Conservation (phyloP, 2,113 vertebrate genomes). For the Panthera tigris region DNA sequence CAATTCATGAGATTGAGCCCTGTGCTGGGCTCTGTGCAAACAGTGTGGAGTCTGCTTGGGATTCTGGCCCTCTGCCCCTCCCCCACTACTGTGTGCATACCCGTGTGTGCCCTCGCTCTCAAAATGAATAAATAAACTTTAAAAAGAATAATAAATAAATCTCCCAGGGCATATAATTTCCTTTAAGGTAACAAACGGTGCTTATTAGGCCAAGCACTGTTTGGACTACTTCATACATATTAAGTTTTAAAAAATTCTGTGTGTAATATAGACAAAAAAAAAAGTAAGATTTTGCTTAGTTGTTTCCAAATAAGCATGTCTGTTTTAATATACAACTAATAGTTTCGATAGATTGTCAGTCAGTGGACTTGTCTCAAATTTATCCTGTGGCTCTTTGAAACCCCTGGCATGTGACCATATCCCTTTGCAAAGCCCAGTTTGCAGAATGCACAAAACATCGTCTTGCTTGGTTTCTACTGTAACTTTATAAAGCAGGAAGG, state of each 20-base stretch:
- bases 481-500: neutral
- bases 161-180: neutral
- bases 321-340: neutral
- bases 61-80: too few relatives aligned
- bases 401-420: neutral
- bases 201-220: neutral
- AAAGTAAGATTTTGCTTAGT: neutral
- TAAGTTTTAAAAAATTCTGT: neutral
- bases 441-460: neutral
- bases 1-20: too few relatives aligned
- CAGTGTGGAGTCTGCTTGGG: too few relatives aligned
- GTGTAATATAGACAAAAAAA: neutral
- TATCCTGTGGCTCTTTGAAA: neutral
- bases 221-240: neutral
- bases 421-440: neutral
- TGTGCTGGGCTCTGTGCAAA: too few relatives aligned
- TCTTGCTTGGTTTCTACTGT: neutral
- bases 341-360: neutral
- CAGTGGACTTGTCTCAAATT: neutral
- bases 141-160: neutral
- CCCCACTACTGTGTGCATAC: too few relatives aligned
- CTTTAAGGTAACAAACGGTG: neutral
- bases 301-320: neutral
- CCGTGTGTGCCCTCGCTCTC: too few relatives aligned
- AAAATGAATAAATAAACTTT: too few relatives aligned